Base-by-base conservation (phyloP, 2,888 invertebrate genomes). In the Hipparchia sbordonii region DNA sequence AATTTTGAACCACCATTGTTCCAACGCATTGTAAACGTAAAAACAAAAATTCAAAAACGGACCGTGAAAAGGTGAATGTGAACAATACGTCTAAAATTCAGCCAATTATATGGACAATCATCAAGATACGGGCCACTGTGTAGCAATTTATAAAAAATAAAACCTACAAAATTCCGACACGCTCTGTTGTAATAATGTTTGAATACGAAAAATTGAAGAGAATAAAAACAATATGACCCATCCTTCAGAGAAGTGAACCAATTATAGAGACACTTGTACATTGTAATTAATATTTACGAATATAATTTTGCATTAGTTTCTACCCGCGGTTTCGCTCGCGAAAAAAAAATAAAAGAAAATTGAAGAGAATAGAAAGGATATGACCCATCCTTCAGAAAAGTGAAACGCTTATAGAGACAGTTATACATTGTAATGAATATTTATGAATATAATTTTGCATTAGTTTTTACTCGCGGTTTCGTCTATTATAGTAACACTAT, bases 71-170 rank as follows among this genome's bases (percentile, higher is more conserved):
- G 56, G 74, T 70, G 82, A 81, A 80, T 79, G 72, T 72, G 76
- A 76, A 87, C 87, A 91, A 89, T 91, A 87, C 84, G 90, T 81
- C 87, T 86, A 88, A 89, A 89, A 86, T 86, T 86, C 87, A 83
- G 76, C 87, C 90, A 92, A 92, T 93, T 92, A 91, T 87, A 87
- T 89, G 89, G 89, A 89, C 91, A 91, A 92, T 92, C 87, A 89
- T 90, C 85, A 85, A 87, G 85, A 87, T 87, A 85, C 86, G 82
- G 79, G 85, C 72, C 80, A 78, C 59, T 59, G 82, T 82, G 83
- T 77, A 85, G 77, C 85, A 85, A 89, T 89, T 90, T 87, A 86
- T 85, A 84, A 85, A 85, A 85, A 85, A 87, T 85, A 87, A 84
- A 80, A 74, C 76, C 75, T 70, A 77, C 78, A 88, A 85, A 88